Evolutionary conservation across 2,888 invertebrate species (phyloP).

Genomic region (Thecophora atra): DNA sequence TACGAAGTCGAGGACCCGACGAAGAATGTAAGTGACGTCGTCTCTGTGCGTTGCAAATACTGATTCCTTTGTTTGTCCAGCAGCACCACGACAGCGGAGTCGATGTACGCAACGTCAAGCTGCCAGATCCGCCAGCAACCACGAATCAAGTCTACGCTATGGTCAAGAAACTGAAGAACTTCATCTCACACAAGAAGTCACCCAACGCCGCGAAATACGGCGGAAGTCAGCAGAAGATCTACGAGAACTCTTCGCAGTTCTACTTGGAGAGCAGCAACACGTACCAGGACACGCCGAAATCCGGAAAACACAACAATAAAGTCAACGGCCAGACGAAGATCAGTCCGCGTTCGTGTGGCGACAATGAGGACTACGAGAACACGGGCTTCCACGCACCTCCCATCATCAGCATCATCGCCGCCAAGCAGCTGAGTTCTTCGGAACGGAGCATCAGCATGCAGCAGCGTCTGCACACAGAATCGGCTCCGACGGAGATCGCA

Average conservation of each 20-base stretch:
- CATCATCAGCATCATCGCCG: slow-evolving; percentile 44
- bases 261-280: slow-evolving; percentile 51
- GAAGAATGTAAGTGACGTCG: slow-evolving; percentile 55
- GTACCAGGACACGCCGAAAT: slow-evolving; percentile 48
- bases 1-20: slow-evolving; percentile 66
- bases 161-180: slow-evolving; percentile 75
- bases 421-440: slow-evolving; percentile 57
- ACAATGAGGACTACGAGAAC: slow-evolving; percentile 55
- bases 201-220: slow-evolving; percentile 51
- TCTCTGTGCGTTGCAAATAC: not conserved
- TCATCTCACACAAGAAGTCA: slow-evolving; percentile 67
- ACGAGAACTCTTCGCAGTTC: slow-evolving; percentile 61
- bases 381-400: slow-evolving; percentile 52
- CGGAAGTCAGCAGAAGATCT: slow-evolving; percentile 58
- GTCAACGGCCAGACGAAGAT: slow-evolving; percentile 22
- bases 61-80: not conserved
- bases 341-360: slow-evolving; percentile 26
- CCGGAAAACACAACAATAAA: slow-evolving; percentile 36
- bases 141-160: slow-evolving; percentile 73
- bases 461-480: slow-evolving; percentile 46
- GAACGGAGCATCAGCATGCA: slow-evolving; percentile 63
- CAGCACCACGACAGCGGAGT: slow-evolving; percentile 67
- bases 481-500: slow-evolving; percentile 37
- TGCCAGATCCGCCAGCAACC: slow-evolving; percentile 71
- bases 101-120: slow-evolving; percentile 68